phyloP scores from a whole-genome alignment of 1,140 invertebrate genomes.

The Drosophila rhopaloa region DNA sequence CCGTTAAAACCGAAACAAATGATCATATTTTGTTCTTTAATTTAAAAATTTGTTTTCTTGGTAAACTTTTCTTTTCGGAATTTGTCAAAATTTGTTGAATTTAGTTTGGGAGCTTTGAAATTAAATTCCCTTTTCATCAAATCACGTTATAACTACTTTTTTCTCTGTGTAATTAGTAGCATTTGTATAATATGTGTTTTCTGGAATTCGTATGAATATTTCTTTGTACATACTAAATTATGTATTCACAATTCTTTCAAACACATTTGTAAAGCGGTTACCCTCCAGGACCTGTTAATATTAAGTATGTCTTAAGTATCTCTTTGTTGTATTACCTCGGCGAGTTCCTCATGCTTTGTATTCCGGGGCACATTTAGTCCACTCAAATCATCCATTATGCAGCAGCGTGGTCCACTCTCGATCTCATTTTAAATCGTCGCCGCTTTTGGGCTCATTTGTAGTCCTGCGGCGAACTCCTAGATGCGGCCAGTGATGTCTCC shows the following conservation, averaged over 20 bases:
- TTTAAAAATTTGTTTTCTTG: too few relatives aligned
- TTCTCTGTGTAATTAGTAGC: too few relatives aligned
- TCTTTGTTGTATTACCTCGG: conserved; percentile 21
- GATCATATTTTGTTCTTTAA: too few relatives aligned
- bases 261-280: background rate
- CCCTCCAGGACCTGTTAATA: conserved; percentile 15
- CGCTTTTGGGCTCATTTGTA: conserved; percentile 35
- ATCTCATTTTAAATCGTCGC: conserved; percentile 37
- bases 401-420: conserved; percentile 30
- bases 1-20: background rate
- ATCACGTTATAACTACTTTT: too few relatives aligned
- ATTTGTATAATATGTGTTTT: too few relatives aligned
- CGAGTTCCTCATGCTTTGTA: conserved; percentile 2
- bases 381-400: conserved; percentile 42
- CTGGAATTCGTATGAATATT: too few relatives aligned
- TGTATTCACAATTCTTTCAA: too few relatives aligned
- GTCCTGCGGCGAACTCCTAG: conserved; percentile 20
- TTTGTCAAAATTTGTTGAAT: too few relatives aligned
- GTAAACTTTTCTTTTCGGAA: too few relatives aligned
- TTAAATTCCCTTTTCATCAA: too few relatives aligned
- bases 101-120: too few relatives aligned
- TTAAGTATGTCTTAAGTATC: conserved; percentile 5
- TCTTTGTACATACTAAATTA: too few relatives aligned
- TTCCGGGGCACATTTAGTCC: background rate
- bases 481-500: conserved; percentile 10